Percentiles rank a stretch among this genome's conserved stretches.
Conservation (phyloP, 2,113 vertebrate species). For the Rattus rattus region DNA sequence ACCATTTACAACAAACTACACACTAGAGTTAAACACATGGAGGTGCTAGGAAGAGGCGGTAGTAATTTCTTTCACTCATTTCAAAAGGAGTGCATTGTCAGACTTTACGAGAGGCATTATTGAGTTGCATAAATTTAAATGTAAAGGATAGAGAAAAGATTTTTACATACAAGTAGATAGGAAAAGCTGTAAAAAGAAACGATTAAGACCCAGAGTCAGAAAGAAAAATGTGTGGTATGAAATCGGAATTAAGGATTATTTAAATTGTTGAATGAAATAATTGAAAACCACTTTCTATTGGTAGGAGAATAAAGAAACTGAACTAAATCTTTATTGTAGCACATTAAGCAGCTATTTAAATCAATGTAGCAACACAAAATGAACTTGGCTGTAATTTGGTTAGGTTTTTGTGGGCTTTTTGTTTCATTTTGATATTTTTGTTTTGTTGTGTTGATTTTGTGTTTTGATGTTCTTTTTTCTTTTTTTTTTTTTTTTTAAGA, state of each 20-base stretch:
- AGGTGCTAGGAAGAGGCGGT: neutral
- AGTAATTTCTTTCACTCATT: neutral
- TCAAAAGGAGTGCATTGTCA: neutral
- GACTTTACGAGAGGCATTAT: neutral
- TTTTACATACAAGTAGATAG: neutral
- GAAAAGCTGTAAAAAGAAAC: neutral
- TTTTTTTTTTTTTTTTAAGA: neutral
- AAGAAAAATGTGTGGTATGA: neutral
- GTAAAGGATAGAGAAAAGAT: neutral
- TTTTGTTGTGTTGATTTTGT: neutral
- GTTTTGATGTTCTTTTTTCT: neutral
- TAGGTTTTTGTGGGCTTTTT: neutral
- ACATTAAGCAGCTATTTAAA: neutral
- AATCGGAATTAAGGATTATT: neutral
- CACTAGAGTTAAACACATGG: neutral
- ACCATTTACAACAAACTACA: neutral
- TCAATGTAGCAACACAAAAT: neutral
- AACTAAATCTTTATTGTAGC: neutral
- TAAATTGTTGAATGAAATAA: neutral
- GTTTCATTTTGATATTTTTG: neutral
- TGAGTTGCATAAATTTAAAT: neutral
- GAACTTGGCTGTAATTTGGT: neutral
- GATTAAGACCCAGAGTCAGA: neutral
- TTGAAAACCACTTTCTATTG: neutral
- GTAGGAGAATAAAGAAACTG: neutral